A percentile compares a stretch with the other conserved stretches of the same genome.
Evolutionary conservation across 1,140 invertebrate species (phyloP).

Genomic region (Aphis craccivora): DNA sequence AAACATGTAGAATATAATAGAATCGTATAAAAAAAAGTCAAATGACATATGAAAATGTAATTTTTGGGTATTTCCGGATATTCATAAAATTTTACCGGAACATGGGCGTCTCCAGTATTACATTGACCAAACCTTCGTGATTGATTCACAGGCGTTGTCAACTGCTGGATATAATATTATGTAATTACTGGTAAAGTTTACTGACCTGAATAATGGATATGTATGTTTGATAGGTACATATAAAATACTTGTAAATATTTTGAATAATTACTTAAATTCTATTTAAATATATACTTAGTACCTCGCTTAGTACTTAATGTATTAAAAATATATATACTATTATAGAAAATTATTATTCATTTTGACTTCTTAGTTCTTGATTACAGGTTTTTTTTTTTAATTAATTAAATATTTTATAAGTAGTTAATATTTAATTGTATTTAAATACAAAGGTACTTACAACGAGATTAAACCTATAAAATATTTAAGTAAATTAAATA

Average conservation of each 20-base stretch:
- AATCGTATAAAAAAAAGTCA: not conserved
- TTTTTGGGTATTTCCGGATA: not conserved
- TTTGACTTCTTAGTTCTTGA: not conserved
- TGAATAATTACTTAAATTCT: not conserved
- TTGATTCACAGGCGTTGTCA: conserved; percentile 24
- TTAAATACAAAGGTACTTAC: too few relatives aligned
- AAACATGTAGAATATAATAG: not conserved
- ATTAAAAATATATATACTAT: not conserved
- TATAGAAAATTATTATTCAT: not conserved
- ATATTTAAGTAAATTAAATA: too few relatives aligned
- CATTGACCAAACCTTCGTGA: not conserved
- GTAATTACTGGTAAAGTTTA: not conserved
- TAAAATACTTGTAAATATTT: not conserved
- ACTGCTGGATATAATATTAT: not conserved
- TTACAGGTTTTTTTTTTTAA: not conserved
- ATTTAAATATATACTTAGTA: not conserved
- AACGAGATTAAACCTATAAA: too few relatives aligned
- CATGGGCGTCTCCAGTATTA: not conserved
- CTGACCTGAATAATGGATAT: not conserved
- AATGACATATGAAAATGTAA: not conserved
- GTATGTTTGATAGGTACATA: not conserved
- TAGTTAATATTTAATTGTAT: too few relatives aligned
- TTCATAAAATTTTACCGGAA: not conserved
- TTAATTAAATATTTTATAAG: not conserved
- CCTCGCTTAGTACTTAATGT: not conserved